Base-by-base conservation (phyloP, 53 echinoderm and acorn worm genomes). In the Echinarachnius parma region DNA sequence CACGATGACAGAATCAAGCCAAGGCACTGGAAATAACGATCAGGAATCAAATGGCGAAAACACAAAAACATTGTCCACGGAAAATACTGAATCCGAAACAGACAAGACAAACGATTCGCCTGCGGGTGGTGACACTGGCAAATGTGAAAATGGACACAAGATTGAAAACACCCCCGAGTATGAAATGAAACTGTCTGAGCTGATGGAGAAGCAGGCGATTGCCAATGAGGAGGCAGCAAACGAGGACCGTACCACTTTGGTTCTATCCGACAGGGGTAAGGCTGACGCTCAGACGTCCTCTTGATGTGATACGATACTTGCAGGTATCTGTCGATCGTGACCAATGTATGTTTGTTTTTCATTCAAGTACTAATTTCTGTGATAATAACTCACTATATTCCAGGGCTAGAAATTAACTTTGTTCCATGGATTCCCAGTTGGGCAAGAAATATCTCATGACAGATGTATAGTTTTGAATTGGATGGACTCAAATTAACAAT, bases 121-220 rank as follows among this genome's bases (percentile, higher is more conserved):
- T n/a, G n/a, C n/a, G n/a, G n/a, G n/a, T n/a, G n/a, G n/a, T n/a
- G n/a, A n/a, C n/a, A n/a, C n/a, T n/a, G n/a, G n/a, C n/a, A n/a
- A 34, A 25, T 31, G 46, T 24, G 28, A 55, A 10, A 24, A 52
- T n/a, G 76, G 59, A 39, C 78, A 64, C 5, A 48, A 52, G 35
- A 77, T 59, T 61, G 77, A 72, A 5, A 72, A 76, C 66, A 86
- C 90, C 64, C 90, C 86, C 34, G 72, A 86, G 62, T 82, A 86
- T 64, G 85, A 89, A 81, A 57, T 62, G 78, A 78, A 81, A 78
- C 59, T 89, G 42, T 55, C 89, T 32, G 64, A 72, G 28, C 69
- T 89, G 77, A 48, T 70, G 28, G 63, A 76, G 70, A 77, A 78
- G 67, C 79, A 89, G 42, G 58, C 76, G 22, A 45, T 59, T 34